Evolutionary conservation across 2,888 invertebrate genomes (phyloP).

Genomic region (Allolobophora icterica): DNA sequence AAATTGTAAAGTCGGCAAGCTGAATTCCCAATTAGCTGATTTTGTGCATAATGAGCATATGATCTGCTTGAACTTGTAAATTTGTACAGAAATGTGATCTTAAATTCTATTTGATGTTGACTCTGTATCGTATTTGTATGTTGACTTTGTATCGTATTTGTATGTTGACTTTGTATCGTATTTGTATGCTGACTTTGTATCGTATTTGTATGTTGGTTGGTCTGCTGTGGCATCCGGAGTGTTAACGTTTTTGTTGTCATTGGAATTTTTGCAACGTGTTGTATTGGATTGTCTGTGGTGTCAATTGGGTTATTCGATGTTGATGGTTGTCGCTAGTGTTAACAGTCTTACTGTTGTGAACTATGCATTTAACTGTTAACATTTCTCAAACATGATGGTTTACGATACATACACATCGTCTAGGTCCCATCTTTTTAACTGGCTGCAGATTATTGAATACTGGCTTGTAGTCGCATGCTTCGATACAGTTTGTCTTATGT

Average conservation of each 20-base stretch:
- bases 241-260: background rate
- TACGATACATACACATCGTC: background rate
- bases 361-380: background rate
- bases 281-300: background rate
- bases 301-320: background rate
- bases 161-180: background rate
- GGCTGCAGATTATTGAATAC: background rate
- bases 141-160: background rate
- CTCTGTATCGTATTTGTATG: background rate
- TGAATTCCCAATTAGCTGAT: background rate
- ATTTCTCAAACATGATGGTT: background rate
- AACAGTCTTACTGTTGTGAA: background rate
- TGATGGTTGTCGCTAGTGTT: background rate
- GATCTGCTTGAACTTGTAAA: background rate
- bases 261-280: background rate
- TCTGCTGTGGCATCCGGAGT: background rate
- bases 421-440: conserved; percentile 2
- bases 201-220: background rate
- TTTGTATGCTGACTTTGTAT: background rate
- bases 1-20: background rate
- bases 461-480: background rate
- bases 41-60: background rate
- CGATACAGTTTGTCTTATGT: background rate
- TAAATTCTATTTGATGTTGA: background rate
- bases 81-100: background rate